phyloP scores from a whole-genome alignment of 2,113 vertebrate genomes.

The Monarcha castaneiventris region DNA sequence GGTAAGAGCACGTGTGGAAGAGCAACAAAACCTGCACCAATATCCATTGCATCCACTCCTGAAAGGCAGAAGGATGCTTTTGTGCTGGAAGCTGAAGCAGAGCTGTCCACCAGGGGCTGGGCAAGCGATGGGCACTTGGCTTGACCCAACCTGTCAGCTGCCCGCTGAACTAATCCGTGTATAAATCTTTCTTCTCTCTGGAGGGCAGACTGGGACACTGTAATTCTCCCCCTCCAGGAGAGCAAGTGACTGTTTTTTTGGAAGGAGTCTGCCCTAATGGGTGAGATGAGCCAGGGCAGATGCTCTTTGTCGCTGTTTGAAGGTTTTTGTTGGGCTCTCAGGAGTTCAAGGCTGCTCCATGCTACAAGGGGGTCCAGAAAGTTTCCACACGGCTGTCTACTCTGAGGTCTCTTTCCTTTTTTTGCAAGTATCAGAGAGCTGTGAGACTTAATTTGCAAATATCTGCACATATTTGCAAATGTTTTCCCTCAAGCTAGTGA shows the following conservation, averaged over 20 bases:
- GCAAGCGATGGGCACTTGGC: fast-evolving
- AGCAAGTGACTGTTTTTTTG: background rate
- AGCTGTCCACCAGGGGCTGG: background rate
- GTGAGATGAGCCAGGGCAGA: constrained; percentile 24
- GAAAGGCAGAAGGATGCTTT: background rate
- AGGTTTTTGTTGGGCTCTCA: background rate
- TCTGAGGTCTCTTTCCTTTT: background rate
- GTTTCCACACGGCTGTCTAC: background rate
- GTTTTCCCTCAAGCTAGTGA: background rate
- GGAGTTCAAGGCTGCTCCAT: background rate
- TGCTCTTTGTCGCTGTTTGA: background rate
- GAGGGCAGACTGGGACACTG: background rate
- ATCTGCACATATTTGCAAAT: background rate
- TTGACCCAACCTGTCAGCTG: background rate
- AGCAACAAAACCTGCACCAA: background rate
- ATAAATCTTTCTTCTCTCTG: background rate
- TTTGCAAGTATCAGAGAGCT: no score
- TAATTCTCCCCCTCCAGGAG: background rate
- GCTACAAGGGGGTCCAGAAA: background rate
- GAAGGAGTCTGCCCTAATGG: background rate
- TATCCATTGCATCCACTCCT: background rate
- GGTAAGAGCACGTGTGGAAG: background rate
- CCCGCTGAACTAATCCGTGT: background rate
- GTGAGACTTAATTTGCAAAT: no score
- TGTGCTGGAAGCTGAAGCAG: background rate